Conservation (phyloP, 2,113 vertebrate species). For the Myotis davidii region DNA sequence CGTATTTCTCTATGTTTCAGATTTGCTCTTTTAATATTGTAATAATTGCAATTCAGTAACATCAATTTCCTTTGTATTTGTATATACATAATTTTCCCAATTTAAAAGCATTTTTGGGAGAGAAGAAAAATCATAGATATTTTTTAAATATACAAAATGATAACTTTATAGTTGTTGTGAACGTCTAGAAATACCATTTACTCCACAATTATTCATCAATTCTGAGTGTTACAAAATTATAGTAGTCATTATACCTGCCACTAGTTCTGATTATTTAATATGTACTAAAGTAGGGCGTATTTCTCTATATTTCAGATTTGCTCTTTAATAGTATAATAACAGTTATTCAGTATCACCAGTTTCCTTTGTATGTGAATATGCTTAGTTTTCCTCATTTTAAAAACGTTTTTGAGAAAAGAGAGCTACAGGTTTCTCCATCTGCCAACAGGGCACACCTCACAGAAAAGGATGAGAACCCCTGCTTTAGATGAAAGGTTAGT, state of each 20-base stretch:
- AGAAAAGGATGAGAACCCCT: not conserved
- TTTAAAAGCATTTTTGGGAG: not conserved
- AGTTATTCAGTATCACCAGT: not conserved
- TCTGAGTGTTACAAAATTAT: not conserved
- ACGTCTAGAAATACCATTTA: conserved; percentile 16
- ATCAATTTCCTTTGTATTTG: not conserved
- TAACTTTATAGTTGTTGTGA: not conserved
- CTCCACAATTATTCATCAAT: not conserved
- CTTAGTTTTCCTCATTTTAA: conserved; percentile 16
- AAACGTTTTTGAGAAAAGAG: not conserved
- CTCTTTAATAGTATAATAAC: not conserved
- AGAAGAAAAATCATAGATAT: not conserved
- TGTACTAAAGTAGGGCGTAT: not conserved
- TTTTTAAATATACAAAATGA: not conserved
- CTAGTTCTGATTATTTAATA: not conserved
- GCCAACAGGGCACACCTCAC: not conserved
- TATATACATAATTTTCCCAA: not conserved
- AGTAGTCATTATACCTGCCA: not conserved
- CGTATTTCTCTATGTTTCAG: not conserved
- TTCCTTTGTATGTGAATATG: not conserved
- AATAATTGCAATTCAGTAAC: not conserved
- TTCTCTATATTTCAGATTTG: not conserved
- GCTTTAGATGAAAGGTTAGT: not conserved
- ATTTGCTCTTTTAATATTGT: not conserved
- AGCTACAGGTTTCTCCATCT: not conserved